Percentiles rank a stretch among this genome's conserved stretches.
Evolutionary conservation across 1,140 invertebrate genomes (phyloP).

Genomic region (Solenopsis fugax): DNA sequence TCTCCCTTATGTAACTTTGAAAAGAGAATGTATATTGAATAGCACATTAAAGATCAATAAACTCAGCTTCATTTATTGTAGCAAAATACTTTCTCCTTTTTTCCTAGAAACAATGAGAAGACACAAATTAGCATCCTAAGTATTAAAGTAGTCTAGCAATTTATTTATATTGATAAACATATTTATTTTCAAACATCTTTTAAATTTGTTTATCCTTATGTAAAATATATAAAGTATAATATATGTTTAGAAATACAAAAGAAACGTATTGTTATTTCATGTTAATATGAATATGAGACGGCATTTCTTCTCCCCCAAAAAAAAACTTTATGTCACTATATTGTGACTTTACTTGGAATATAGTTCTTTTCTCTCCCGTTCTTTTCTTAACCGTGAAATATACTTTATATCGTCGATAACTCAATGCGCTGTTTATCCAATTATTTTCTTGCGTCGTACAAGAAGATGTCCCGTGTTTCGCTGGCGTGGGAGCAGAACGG

Average conservation of each 20-base stretch:
- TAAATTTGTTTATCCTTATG: background rate
- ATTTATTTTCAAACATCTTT: background rate
- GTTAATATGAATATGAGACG: background rate
- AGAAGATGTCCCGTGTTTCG: constrained; percentile 21
- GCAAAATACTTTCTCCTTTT: background rate
- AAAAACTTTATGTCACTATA: background rate
- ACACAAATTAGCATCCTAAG: background rate
- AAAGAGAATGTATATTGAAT: background rate
- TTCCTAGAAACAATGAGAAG: background rate
- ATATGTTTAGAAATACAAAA: background rate
- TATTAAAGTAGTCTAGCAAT: background rate
- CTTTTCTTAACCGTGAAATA: background rate
- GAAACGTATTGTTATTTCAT: background rate
- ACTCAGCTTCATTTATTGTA: background rate
- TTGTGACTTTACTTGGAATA: background rate
- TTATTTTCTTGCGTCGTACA: constrained; percentile 24
- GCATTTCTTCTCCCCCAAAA: background rate
- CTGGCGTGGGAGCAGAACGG: background rate
- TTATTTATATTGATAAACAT: background rate
- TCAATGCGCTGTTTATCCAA: constrained; percentile 30
- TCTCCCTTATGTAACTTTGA: background rate
- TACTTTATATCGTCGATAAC: constrained; percentile 23
- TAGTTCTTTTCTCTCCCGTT: background rate
- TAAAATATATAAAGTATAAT: background rate
- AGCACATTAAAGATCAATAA: background rate